Conservation (phyloP, 1,140 invertebrate genomes). For the Eurosta solidaginis region DNA sequence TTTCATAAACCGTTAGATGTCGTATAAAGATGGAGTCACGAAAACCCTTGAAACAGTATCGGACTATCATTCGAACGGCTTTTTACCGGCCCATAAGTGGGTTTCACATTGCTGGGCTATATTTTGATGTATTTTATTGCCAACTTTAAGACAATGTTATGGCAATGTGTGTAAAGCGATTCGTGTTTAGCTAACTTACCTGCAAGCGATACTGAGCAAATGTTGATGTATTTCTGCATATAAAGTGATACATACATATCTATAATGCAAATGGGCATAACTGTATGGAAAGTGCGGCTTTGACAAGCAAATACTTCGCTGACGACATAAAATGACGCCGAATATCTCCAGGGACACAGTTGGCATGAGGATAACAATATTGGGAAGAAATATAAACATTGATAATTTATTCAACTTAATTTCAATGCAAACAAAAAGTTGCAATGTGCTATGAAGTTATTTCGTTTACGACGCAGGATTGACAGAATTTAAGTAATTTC, state of each 20-base stretch:
- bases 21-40: slow-evolving; percentile 5
- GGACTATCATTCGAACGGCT: not conserved
- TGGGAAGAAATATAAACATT: not conserved
- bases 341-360: not conserved
- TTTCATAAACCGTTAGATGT: slow-evolving; percentile 25
- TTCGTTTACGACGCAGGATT: not conserved
- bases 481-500: not conserved
- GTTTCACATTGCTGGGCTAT: not conserved
- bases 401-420: not conserved
- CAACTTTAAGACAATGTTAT: not conserved
- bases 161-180: not conserved
- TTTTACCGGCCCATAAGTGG: not conserved
- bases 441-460: not conserved
- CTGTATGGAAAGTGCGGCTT: not conserved
- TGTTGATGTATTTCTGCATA: not conserved
- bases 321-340: not conserved
- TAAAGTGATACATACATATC: not conserved
- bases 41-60: not conserved
- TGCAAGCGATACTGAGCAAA: no score
- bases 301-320: not conserved
- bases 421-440: not conserved
- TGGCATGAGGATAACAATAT: not conserved
- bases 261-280: not conserved
- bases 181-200: no score
- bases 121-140: slow-evolving; percentile 16